These are phyloP conservation scores for Pantherophis guttatus DNA, from an alignment of 2,113 vertebrate genomes.

Conservation along the genomic window DNA sequence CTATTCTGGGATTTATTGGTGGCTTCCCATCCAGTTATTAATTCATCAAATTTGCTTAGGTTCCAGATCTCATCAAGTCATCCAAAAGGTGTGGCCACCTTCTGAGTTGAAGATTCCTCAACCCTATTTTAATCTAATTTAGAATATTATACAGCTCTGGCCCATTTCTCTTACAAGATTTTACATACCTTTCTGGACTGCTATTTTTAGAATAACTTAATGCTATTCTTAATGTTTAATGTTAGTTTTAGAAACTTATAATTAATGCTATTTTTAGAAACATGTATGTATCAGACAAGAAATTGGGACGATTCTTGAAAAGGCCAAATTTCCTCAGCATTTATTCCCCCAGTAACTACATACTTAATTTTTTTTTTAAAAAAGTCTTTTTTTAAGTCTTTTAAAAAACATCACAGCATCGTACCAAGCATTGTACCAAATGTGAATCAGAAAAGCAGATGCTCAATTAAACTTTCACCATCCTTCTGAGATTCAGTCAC, in stretches of 20 bases:
- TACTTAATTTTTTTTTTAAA: neutral
- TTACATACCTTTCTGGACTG: neutral
- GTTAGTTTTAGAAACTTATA: neutral
- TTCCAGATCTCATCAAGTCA: neutral
- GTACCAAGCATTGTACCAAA: neutral
- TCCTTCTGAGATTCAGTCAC: neutral
- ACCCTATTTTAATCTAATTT: neutral
- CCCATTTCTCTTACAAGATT: neutral
- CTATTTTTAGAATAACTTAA: neutral
- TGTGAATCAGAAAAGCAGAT: neutral
- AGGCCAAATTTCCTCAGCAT: neutral
- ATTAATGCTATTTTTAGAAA: neutral
- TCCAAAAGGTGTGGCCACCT: neutral
- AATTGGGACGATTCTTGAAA: neutral
- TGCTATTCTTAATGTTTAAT: neutral
- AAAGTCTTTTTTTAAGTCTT: neutral
- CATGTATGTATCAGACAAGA: neutral
- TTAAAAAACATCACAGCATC: neutral
- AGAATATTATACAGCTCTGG: neutral
- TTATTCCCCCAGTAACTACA: neutral
- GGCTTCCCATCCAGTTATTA: neutral
- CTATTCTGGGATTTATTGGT: neutral
- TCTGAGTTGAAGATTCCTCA: neutral
- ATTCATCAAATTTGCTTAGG: neutral
- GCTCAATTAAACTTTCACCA: neutral